Conservation (phyloP, 2,113 vertebrate species). For the Hipposideros armiger region DNA sequence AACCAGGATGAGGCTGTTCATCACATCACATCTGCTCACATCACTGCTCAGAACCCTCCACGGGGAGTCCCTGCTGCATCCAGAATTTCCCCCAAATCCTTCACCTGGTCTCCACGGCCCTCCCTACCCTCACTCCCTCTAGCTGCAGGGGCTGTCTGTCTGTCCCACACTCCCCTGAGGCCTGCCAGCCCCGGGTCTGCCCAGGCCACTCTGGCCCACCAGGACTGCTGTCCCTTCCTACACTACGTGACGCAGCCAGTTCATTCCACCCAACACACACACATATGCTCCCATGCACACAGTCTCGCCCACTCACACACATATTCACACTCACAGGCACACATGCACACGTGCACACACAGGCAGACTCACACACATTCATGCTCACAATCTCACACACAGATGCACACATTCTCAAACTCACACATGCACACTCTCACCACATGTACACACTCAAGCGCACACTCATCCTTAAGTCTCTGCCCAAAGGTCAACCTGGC, state of each 20-base stretch:
- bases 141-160: neutral
- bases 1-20: rapidly evolving
- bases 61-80: rapidly evolving
- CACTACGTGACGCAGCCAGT: neutral
- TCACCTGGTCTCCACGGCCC: neutral
- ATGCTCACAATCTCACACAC: neutral
- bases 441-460: neutral
- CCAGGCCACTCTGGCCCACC: neutral
- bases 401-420: too few relatives aligned
- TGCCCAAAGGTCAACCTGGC: neutral
- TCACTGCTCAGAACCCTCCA: too few relatives aligned
- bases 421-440: neutral
- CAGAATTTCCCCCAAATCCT: neutral
- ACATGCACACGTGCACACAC: neutral
- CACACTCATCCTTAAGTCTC: neutral
- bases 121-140: neutral
- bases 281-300: neutral
- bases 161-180: neutral
- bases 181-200: neutral
- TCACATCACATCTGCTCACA: rapidly evolving
- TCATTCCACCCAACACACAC: neutral
- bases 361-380: neutral
- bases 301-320: too few relatives aligned
- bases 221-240: neutral
- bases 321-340: neutral